Evolutionary conservation across 2,797 vertebrate genomes (phyloP), one percentile per base, ranked within the genome.

Genomic region (Rhynchonycteris naso): DNA sequence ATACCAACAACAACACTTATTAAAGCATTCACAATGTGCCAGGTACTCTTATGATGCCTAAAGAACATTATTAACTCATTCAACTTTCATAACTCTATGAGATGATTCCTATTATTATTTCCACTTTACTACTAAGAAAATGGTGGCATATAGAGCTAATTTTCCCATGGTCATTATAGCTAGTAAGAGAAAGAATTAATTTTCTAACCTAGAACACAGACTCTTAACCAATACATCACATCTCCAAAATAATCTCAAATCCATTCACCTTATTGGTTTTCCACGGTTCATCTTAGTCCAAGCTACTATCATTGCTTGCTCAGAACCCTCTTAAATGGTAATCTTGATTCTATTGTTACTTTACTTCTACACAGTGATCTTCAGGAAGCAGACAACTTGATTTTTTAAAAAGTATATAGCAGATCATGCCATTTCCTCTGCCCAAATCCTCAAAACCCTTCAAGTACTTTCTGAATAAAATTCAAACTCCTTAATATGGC

Each of bases 401-500:
- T 30, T 66, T 75, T 33, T 71, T 22, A 52, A 76, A 74, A 88
- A 84, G 33, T 83, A 43, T 86, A 69, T 11, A 56, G 72, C n/a
- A 54, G 87, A 30, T 80, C n/a, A 47, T 16, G n/a, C 35, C 30
- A 87, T 69, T 47, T 84, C 76, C 13, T 50, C 65, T 94, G 56
- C 83, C 72, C 75, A 75, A 87, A 65, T n/a, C n/a, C 16, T 74
- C 58, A 78, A 72, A 95, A 81, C 7, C n/a, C 68, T 84, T 75
- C 26, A 24, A 26, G 33, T 66, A 50, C 28, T 68, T 75, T 80
- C 71, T 66, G 38, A 92, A 78, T 16, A 75, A 80, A 86, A 69
- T 50, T 21, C 43, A 35, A 18, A 78, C 14, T 79, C 66, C 30
- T 75, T 79, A 47, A 38, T 11, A 26, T 88, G 71, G 33, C 8